Evolutionary conservation across 2,888 invertebrate genomes (phyloP).

Genomic region (Drosophila mulleri): DNA sequence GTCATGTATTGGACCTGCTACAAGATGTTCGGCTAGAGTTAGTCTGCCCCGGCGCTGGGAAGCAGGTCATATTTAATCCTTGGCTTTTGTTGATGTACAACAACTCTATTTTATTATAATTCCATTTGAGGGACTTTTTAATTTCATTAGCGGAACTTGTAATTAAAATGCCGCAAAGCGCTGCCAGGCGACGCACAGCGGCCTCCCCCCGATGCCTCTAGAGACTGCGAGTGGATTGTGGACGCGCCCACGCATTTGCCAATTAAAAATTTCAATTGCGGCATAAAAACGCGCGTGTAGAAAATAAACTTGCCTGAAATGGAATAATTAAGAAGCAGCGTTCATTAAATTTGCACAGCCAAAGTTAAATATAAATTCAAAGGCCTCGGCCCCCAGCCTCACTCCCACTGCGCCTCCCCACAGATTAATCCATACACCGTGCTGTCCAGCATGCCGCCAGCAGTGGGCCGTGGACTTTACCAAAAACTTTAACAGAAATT

Average conservation of each 20-base stretch:
- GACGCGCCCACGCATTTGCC: slow-evolving; percentile 80
- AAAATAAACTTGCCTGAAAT: slow-evolving; percentile 78
- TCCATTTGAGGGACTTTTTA: slow-evolving; percentile 75
- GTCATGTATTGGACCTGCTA: slow-evolving; percentile 1
- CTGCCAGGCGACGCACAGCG: slow-evolving; percentile 45
- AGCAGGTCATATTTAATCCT: slow-evolving; percentile 42
- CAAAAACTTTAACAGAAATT: slow-evolving; percentile 36
- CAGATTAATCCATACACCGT: slow-evolving; percentile 11
- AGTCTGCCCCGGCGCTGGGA: slow-evolving; percentile 1
- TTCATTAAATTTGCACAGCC: slow-evolving; percentile 72
- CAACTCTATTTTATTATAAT: slow-evolving; percentile 77
- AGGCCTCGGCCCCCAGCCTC: slow-evolving; percentile 21
- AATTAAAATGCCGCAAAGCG: slow-evolving; percentile 81
- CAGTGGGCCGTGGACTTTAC: slow-evolving; percentile 28
- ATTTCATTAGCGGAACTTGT: slow-evolving; percentile 75
- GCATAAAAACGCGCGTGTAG: slow-evolving; percentile 81
- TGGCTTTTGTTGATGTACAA: slow-evolving; percentile 38
- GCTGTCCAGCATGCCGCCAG: slow-evolving; percentile 14
- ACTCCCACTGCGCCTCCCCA: neutral
- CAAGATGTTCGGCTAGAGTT: neutral
- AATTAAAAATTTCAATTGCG: slow-evolving; percentile 81
- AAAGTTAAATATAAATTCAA: slow-evolving; percentile 72
- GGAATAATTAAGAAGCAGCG: slow-evolving; percentile 75
- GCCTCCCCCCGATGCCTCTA: slow-evolving; percentile 14
- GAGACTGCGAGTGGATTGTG: slow-evolving; percentile 73